Evolutionary conservation across 2,888 invertebrate species (phyloP).

Genomic region (Parapristionchus giblindavisi): DNA sequence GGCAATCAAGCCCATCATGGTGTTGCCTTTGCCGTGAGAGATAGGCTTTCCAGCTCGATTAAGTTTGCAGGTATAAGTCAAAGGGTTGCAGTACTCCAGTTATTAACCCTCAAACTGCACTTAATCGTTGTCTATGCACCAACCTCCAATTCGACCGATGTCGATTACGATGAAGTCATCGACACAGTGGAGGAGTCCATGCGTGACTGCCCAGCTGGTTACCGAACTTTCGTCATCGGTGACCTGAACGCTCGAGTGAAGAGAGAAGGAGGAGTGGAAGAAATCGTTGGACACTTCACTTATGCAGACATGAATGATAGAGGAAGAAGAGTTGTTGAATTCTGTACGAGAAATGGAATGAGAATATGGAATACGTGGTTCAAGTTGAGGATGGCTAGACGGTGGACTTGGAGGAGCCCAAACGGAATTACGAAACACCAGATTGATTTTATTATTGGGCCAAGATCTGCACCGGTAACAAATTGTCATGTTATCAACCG

Average conservation of each 20-base stretch:
- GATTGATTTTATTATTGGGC: not conserved
- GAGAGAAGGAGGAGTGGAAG: not conserved
- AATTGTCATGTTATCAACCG: not conserved
- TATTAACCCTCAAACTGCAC: slow-evolving; percentile 4
- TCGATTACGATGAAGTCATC: not conserved
- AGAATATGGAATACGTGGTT: not conserved
- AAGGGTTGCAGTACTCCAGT: not conserved
- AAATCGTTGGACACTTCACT: not conserved
- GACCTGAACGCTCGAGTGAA: slow-evolving; percentile 8
- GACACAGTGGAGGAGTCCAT: not conserved
- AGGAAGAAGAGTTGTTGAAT: slow-evolving; percentile 1
- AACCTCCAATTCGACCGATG: not conserved
- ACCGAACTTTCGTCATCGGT: not conserved
- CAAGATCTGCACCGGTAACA: not conserved
- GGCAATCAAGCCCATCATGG: slow-evolving; percentile 1
- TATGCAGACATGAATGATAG: slow-evolving; percentile 8
- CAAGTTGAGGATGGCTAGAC: not conserved
- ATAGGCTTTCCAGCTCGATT: not conserved
- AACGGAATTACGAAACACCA: not conserved
- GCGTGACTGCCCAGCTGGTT: not conserved
- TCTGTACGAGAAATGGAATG: not conserved
- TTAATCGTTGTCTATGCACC: not conserved
- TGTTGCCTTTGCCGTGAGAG: slow-evolving; percentile 9
- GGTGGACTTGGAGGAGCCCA: slow-evolving; percentile 2
- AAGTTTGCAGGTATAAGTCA: slow-evolving; percentile 11